These are phyloP conservation scores for Nettapus auritus DNA, from an alignment of 2,113 vertebrate genomes.

Conservation along the genomic window DNA sequence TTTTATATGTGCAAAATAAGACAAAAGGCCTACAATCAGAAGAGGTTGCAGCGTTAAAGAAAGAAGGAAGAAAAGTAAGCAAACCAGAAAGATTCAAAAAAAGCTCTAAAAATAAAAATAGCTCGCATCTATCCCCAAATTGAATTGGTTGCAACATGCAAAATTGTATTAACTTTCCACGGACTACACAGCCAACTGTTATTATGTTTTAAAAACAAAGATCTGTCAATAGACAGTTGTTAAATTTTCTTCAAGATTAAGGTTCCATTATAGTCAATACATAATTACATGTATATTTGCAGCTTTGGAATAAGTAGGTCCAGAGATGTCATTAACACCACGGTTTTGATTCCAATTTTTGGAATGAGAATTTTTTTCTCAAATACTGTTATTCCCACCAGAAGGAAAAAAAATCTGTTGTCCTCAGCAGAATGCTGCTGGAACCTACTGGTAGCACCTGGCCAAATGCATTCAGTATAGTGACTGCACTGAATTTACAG, in stretches of 20 bases:
- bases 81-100: not conserved
- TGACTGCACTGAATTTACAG: not conserved
- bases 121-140: not conserved
- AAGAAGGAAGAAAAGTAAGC: not conserved
- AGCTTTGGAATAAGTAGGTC: not conserved
- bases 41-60: not conserved
- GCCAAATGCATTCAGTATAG: accelerated
- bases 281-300: not conserved
- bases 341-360: not conserved
- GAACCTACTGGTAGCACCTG: not conserved
- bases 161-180: not conserved
- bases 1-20: not conserved
- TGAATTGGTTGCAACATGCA: not conserved
- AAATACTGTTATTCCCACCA: not conserved
- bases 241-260: not conserved
- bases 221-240: not conserved
- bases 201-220: not conserved
- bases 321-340: not conserved
- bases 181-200: not conserved
- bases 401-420: not conserved
- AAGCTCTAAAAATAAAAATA: not conserved
- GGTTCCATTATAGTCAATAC: not conserved
- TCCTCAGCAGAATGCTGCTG: not conserved
- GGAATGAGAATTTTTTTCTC: not conserved
- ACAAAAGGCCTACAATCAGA: not conserved